Conservation (phyloP, 64 coral and sea anemone species). For the Dendrophyllia cribrosa region DNA sequence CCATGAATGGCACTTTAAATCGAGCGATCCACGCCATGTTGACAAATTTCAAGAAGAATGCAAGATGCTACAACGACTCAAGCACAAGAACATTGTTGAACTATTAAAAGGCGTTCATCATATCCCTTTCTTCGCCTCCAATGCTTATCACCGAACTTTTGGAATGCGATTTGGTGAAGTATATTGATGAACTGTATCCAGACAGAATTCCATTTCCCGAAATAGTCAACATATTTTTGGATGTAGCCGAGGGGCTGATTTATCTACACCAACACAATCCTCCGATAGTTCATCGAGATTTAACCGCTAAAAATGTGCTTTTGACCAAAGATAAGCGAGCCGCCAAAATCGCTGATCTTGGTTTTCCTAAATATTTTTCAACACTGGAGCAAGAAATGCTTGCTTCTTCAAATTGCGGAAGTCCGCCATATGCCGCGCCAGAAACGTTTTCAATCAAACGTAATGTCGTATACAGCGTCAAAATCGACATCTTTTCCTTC, state of each 20-base stretch:
- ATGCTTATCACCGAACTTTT: slow-evolving; percentile 75
- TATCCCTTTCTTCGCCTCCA: slow-evolving; percentile 6
- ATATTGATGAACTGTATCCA: slow-evolving; percentile 23
- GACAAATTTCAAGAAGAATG: no score
- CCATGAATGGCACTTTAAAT: no score
- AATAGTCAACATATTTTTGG: slow-evolving; percentile 56
- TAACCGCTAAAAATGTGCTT: slow-evolving; percentile 76
- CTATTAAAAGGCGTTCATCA: no score
- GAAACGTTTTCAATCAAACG: slow-evolving; percentile 39
- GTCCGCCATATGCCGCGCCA: slow-evolving; percentile 49
- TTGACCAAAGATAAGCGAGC: slow-evolving; percentile 6
- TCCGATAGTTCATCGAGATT: slow-evolving; percentile 63
- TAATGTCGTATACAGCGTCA: slow-evolving; percentile 37
- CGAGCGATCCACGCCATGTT: no score
- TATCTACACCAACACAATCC: slow-evolving; percentile 60
- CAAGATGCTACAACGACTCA: no score
- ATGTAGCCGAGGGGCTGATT: slow-evolving; percentile 71
- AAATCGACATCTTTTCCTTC: slow-evolving; percentile 77
- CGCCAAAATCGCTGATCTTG: slow-evolving; percentile 77
- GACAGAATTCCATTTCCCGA: slow-evolving; percentile 56
- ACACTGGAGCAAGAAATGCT: no score
- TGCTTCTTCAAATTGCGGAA: slow-evolving; percentile 44
- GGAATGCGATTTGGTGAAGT: slow-evolving; percentile 64
- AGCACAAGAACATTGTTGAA: no score
- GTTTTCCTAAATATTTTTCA: slow-evolving; percentile 58